Evolutionary conservation across 2,113 vertebrate genomes (phyloP), one percentile per base, ranked within the genome.

Genomic region (Caranx ignobilis): DNA sequence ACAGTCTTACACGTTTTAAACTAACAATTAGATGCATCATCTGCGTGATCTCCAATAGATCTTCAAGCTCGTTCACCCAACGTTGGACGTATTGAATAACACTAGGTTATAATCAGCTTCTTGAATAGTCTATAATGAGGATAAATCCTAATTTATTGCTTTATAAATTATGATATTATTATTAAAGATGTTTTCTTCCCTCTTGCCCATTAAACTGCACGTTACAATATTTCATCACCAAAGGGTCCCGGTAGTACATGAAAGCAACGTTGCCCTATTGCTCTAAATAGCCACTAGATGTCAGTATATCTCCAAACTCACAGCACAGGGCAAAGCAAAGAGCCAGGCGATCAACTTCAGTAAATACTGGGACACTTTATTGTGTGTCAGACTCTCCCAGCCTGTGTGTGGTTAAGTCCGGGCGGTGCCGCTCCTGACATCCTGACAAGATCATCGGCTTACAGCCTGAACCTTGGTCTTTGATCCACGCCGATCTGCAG

Each of bases 241-340:
- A 15, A 0, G 11, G 1, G 11, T 2, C 0, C 55, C 32, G 3
- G 6, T 19, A 8, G 77, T 43, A 45, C 65, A n/a, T 60, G 67
- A 87, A 83, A 6, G 63, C 71, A 71, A 34, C 83, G 5, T 3
- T 0, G 6, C 9, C 54, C 2, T 55, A 60, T 71, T 71, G 21
- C 41, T 85, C 11, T 52, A 16, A 66, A 37, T 68, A 3, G 8
- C 85, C 90, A 67, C 85, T 69, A 86, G 89, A 66, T 78, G 85
- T 63, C 88, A 79, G 70, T 64, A 31, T 65, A 47, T 18, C 37
- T 73, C 68, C 54, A 48, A 68, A 52, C 13, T 65, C 54, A 15
- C 34, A n/a, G 34, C 11, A 45, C 18, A 37, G 47, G 12, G 1
- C 21, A 45, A 61, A 6, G 11, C 16, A 16, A 5, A 56, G 7